A percentile compares a stretch with the other conserved stretches of the same genome.
These are phyloP conservation scores for Proctacanthus coquilletti DNA, from an alignment of 1,140 invertebrate genomes.

Conservation along the genomic window DNA sequence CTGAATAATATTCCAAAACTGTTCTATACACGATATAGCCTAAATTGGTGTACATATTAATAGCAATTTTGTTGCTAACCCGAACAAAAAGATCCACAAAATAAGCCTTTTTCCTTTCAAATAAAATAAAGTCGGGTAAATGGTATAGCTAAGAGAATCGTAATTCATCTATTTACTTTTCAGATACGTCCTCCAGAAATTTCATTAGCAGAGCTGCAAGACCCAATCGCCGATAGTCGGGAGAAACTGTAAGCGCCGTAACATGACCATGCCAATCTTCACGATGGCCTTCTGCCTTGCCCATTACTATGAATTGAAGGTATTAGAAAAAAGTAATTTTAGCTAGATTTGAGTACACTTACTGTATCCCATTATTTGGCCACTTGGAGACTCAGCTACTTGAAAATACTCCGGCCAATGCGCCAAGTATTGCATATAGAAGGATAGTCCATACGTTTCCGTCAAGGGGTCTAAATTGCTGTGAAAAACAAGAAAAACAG, in stretches of 20 bases:
- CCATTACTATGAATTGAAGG: slow-evolving; percentile 72
- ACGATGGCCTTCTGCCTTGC: slow-evolving; percentile 88
- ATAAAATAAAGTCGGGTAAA: slow-evolving; percentile 7
- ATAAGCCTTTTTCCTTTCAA: slow-evolving; percentile 79
- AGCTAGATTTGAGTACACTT: slow-evolving; percentile 33
- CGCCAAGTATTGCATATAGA: slow-evolving; percentile 95
- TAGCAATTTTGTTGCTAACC: slow-evolving; percentile 92
- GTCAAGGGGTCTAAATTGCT: slow-evolving; percentile 94
- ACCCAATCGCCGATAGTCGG: slow-evolving; percentile 79
- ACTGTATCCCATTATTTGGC: slow-evolving; percentile 98
- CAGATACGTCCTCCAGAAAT: slow-evolving; percentile 87
- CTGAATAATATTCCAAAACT: slow-evolving; percentile 94
- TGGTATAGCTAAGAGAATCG: not conserved
- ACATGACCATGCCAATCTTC: slow-evolving; percentile 99
- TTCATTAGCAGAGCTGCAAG: slow-evolving; percentile 91
- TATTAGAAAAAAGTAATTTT: slow-evolving; percentile 1
- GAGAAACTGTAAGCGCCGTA: slow-evolving; percentile 92
- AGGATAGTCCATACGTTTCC: slow-evolving; percentile 93
- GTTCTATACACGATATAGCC: slow-evolving; percentile 96
- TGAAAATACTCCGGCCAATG: slow-evolving; percentile 99
- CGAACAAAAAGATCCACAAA: slow-evolving; percentile 99
- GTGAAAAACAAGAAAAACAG: slow-evolving; percentile 33
- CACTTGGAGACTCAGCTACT: slow-evolving; percentile 85
- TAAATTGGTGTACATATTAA: slow-evolving; percentile 92
- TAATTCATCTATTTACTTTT: slow-evolving; percentile 49